phyloP scores from a whole-genome alignment of 2,888 invertebrate species.

The Agrilus biguttatus region DNA sequence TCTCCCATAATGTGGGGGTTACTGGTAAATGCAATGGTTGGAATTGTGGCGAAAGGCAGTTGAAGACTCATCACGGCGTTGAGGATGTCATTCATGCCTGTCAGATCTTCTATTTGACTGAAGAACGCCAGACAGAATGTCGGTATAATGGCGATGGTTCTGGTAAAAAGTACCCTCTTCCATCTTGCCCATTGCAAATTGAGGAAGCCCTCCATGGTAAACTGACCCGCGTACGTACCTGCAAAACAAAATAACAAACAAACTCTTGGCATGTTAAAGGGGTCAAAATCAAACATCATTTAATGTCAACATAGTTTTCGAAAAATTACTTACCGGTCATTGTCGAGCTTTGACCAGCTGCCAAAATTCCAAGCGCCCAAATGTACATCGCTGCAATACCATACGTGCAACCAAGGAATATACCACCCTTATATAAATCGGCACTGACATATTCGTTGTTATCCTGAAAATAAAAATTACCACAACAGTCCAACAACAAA shows the following conservation, averaged over 20 bases:
- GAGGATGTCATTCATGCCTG: conserved; percentile 69
- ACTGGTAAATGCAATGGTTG: conserved; percentile 75
- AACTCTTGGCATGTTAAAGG: not conserved
- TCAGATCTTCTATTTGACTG: conserved; percentile 52
- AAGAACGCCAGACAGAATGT: conserved; percentile 58
- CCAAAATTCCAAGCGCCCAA: conserved; percentile 71
- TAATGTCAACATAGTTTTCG: too few relatives aligned
- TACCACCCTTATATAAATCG: conserved; percentile 59
- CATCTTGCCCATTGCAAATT: conserved; percentile 75
- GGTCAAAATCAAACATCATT: not conserved
- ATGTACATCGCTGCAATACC: conserved; percentile 67
- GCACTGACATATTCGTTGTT: conserved; percentile 41
- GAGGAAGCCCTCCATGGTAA: conserved; percentile 79
- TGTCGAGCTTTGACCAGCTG: conserved; percentile 72
- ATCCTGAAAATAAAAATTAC: conserved; percentile 19
- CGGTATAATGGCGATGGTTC: conserved; percentile 65
- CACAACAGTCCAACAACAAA: not conserved
- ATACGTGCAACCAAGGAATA: conserved; percentile 63
- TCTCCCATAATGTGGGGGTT: conserved; percentile 67
- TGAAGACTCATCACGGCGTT: conserved; percentile 81
- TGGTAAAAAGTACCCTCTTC: conserved; percentile 73
- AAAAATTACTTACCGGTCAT: conserved; percentile 45
- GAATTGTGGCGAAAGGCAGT: conserved; percentile 75
- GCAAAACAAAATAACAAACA: not conserved
- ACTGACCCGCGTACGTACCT: conserved; percentile 72